Percentiles rank a stretch among this genome's conserved stretches.
Conservation (phyloP, 1,140 invertebrate species). For the Lutraria rhynchaena region DNA sequence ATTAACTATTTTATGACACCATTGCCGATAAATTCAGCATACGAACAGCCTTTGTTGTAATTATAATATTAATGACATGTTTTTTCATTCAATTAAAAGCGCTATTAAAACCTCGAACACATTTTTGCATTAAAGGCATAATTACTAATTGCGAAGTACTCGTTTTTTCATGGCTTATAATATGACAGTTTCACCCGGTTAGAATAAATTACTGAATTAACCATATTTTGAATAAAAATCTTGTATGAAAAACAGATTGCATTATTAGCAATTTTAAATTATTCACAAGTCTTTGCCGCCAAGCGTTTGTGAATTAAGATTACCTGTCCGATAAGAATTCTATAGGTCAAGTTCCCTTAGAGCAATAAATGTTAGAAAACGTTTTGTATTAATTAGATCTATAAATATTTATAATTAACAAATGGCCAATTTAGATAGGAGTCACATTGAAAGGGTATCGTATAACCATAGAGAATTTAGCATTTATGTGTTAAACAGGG, state of each 20-base stretch:
- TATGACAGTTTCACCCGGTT: too few relatives aligned
- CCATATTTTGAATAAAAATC: not conserved
- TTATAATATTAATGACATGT: too few relatives aligned
- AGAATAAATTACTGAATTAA: slow-evolving; percentile 37
- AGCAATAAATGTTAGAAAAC: slow-evolving; percentile 28
- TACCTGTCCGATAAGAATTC: slow-evolving; percentile 6
- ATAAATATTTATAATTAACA: slow-evolving; percentile 55
- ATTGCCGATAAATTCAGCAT: too few relatives aligned
- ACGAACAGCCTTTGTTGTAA: too few relatives aligned
- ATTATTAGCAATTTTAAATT: slow-evolving; percentile 21
- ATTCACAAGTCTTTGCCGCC: slow-evolving; percentile 23
- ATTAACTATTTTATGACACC: too few relatives aligned
- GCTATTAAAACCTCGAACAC: too few relatives aligned
- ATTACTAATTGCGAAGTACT: too few relatives aligned
- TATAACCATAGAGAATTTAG: slow-evolving; percentile 27
- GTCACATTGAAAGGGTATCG: slow-evolving; percentile 33
- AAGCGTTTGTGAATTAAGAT: slow-evolving; percentile 35
- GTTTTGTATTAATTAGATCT: slow-evolving; percentile 53
- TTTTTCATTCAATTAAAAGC: too few relatives aligned
- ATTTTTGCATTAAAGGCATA: too few relatives aligned
- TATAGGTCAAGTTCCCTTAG: slow-evolving; percentile 7
- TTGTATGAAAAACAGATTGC: not conserved
- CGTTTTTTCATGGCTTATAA: too few relatives aligned
- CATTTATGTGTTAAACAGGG: slow-evolving; percentile 34
- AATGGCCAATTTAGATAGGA: slow-evolving; percentile 23